Evolutionary conservation across 2,888 invertebrate species (phyloP).

Genomic region (Biston betularia): DNA sequence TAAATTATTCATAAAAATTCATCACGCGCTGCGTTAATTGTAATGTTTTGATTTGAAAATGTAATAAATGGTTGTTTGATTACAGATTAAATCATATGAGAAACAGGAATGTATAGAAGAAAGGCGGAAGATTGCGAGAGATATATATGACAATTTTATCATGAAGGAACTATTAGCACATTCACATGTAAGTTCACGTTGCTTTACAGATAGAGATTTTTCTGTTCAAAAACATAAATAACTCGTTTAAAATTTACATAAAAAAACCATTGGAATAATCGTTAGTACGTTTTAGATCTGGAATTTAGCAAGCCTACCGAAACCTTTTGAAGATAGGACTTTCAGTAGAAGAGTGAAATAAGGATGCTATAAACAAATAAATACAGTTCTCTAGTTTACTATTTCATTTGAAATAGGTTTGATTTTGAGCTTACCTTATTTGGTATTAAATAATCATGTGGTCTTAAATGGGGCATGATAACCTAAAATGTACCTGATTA

Average conservation of each 20-base stretch:
- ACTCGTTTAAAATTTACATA: too few species aligned
- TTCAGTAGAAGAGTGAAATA: neutral
- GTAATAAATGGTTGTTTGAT: slow-evolving; percentile 51
- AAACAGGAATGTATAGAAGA: slow-evolving; percentile 99
- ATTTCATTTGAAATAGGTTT: too few species aligned
- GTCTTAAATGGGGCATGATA: too few species aligned
- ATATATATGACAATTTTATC: slow-evolving; percentile 99
- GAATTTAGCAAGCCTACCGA: too few species aligned
- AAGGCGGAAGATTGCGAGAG: slow-evolving; percentile 96
- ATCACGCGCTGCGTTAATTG: slow-evolving; percentile 27
- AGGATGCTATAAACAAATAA: neutral
- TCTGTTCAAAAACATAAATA: neutral
- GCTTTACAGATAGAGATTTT: neutral
- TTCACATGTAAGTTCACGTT: slow-evolving; percentile 95
- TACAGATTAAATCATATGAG: slow-evolving; percentile 99
- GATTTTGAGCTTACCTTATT: too few species aligned
- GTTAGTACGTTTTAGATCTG: too few species aligned
- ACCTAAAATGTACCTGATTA: too few species aligned
- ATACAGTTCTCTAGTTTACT: too few species aligned
- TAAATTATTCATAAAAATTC: slow-evolving; percentile 70
- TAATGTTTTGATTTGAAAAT: slow-evolving; percentile 23
- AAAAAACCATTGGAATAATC: too few species aligned
- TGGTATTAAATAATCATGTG: too few species aligned
- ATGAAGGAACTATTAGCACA: slow-evolving; percentile 99
- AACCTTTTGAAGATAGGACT: neutral